phyloP scores from a whole-genome alignment of 1,140 invertebrate species.

The Neelides sp. region DNA sequence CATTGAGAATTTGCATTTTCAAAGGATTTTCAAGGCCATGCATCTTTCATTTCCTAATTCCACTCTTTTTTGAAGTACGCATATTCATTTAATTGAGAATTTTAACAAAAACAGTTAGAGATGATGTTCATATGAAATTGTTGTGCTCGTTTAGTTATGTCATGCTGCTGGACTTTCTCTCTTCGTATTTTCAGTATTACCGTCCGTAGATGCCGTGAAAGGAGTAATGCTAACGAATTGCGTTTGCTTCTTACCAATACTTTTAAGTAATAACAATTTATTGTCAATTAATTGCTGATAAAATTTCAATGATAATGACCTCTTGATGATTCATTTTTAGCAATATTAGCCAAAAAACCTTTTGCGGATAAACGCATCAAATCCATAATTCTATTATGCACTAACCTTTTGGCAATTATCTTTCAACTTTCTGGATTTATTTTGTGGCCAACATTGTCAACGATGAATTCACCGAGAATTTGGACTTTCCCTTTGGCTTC shows the following conservation, averaged over 20 bases:
- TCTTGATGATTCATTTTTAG: constrained; percentile 28
- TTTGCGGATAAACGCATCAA: constrained; percentile 23
- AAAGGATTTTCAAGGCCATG: constrained; percentile 61
- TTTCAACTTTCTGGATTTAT: constrained; percentile 79
- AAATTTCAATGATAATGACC: constrained; percentile 12
- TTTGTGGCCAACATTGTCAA: constrained; percentile 62
- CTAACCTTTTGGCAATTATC: constrained; percentile 65
- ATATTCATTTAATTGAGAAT: constrained; percentile 23
- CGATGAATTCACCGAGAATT: constrained; percentile 39
- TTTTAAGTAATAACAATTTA: constrained; percentile 44
- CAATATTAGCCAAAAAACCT: constrained; percentile 19
- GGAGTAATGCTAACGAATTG: constrained; percentile 89
- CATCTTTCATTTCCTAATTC: constrained; percentile 45
- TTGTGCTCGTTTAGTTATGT: constrained; percentile 46
- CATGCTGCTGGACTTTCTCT: constrained; percentile 73
- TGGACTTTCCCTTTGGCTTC: constrained; percentile 75
- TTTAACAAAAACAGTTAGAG: no score
- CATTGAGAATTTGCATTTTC: constrained; percentile 76
- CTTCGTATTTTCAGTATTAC: constrained; percentile 73
- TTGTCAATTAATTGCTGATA: background rate
- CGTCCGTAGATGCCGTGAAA: constrained; percentile 79
- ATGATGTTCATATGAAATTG: no score
- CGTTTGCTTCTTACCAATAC: constrained; percentile 71
- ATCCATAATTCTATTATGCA: constrained; percentile 25
- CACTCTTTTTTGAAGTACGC: constrained; percentile 57